phyloP scores from a whole-genome alignment of 2,797 vertebrate genomes.

The Mastacembelus armatus region DNA sequence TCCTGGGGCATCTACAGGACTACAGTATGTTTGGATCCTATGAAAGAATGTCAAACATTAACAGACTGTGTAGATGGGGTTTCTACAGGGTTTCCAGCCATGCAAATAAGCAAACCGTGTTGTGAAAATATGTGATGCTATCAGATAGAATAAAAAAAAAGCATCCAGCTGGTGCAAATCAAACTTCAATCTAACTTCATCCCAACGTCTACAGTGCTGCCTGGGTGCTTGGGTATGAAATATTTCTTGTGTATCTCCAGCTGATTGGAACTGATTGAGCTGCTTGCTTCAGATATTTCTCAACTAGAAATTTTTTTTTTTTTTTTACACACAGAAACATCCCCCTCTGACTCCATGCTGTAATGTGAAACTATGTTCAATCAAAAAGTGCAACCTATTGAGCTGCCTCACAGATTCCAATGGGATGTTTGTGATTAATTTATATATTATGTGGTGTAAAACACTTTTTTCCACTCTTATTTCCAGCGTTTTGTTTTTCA shows the following conservation, averaged over 20 bases:
- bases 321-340: neutral
- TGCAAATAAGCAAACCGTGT: slow-evolving; percentile 29
- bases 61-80: neutral
- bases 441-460: neutral
- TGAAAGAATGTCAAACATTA: neutral
- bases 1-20: neutral
- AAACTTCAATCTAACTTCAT: slow-evolving; percentile 26
- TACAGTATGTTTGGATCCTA: neutral
- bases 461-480: neutral
- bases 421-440: neutral
- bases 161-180: slow-evolving; percentile 23
- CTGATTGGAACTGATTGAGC: slow-evolving; percentile 37
- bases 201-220: neutral
- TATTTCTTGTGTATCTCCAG: slow-evolving; percentile 32
- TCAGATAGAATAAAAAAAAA: slow-evolving; percentile 1
- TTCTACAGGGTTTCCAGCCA: neutral
- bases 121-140: slow-evolving; percentile 7
- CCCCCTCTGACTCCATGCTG: slow-evolving; percentile 3
- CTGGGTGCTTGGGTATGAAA: slow-evolving; percentile 17
- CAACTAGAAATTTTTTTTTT: neutral
- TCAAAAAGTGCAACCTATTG: neutral
- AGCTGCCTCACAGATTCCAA: neutral
- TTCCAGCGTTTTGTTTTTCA: neutral
- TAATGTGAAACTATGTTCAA: neutral
- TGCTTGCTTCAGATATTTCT: neutral